Base-by-base conservation (phyloP, 1,140 invertebrate species). In the Drosophila ambigua region DNA sequence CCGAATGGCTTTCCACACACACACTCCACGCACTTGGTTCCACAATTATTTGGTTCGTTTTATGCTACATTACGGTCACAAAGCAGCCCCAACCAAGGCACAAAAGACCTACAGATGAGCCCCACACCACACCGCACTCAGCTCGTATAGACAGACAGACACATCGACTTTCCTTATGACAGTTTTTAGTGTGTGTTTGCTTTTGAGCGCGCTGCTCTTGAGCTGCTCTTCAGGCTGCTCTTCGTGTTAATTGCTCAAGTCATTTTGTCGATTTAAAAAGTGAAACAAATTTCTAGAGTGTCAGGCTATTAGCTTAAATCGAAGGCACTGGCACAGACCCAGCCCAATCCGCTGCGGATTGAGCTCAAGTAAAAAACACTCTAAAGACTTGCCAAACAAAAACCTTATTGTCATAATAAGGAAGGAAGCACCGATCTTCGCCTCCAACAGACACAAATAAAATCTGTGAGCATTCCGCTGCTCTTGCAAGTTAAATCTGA, bases 231-330 rank as follows among this genome's bases (percentile, higher is more conserved):
- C 20, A 20, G 20, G 20, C 54, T 51, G 44, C 62, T 63, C 55
- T 79, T 62, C 15, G 58, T 73, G 74, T 80, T 83, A 83, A 83
- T 81, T 82, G 78, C 78, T 73, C 72, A 48, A 54, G 73, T 75
- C 63, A 55, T 72, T 43, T 73, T 75, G 72, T 67, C 54, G 77
- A 75, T 72, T 78, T 76, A 87, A 87, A 87, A 87, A 87, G 83
- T 87, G 83, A 87, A 87, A 87, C 83, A 87, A 78, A 87, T 82
- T 82, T 87, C 78, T 88, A 75, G 80, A 82, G 82, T 87, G 76
- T 66, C 66, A 72, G 83, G 82, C 60, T 87, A 88, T 87, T 87
- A 82, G 83, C 60, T 62, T 74, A 52, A 61, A 80, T 67, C 59
- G 72, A 76, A 75, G 72, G 57, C 75, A 78, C 69, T 73, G 58